phyloP scores from a whole-genome alignment of 2,888 invertebrate genomes.

The Psylliodes chrysocephalus region DNA sequence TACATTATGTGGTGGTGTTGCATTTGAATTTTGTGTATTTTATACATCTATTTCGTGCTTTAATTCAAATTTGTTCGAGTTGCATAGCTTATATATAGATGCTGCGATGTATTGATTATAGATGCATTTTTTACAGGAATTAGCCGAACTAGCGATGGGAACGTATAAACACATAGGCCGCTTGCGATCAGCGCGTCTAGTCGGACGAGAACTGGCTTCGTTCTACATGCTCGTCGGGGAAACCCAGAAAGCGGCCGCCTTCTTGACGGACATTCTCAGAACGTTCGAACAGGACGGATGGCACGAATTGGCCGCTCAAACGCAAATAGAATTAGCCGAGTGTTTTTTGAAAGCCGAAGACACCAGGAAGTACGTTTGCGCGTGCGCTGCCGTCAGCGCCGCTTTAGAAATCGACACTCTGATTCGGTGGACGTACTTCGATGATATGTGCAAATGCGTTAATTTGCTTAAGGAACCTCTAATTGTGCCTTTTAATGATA shows the following conservation, averaged over 20 bases:
- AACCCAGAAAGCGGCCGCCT: constrained; percentile 89
- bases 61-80: too few species aligned
- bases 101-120: too few species aligned
- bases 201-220: constrained; percentile 88
- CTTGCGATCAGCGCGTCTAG: constrained; percentile 84
- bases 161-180: constrained; percentile 92
- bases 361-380: constrained; percentile 70
- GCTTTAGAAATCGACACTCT: constrained; percentile 79
- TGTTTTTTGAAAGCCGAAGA: constrained; percentile 87
- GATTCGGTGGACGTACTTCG: constrained; percentile 72
- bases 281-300: constrained; percentile 91
- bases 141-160: constrained; percentile 94
- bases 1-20: too few species aligned
- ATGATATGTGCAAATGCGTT: constrained; percentile 78
- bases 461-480: constrained; percentile 56
- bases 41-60: too few species aligned
- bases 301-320: constrained; percentile 84
- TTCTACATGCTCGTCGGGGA: constrained; percentile 90
- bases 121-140: too few species aligned
- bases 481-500: constrained; percentile 63
- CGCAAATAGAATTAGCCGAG: constrained; percentile 83
- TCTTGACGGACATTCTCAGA: constrained; percentile 85
- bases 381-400: constrained; percentile 81
- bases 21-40: too few species aligned
- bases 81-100: too few species aligned